Evolutionary conservation across 2,888 invertebrate genomes (phyloP).

Genomic region (Hypomecis atomaria): DNA sequence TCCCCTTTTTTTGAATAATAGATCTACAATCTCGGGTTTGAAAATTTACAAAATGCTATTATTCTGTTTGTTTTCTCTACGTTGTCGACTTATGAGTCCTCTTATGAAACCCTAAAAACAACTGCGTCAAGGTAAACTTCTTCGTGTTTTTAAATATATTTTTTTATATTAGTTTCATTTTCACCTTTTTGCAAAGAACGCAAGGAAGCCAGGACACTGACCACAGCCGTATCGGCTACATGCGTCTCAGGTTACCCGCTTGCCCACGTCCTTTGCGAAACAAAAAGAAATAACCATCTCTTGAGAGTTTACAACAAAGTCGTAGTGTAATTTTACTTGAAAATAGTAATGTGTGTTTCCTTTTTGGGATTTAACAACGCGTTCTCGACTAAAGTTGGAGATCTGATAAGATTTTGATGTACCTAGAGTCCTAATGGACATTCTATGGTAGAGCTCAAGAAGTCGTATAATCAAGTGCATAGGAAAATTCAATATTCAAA

Average conservation of each 20-base stretch:
- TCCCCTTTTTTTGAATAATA: too few species aligned
- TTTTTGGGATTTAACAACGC: background rate
- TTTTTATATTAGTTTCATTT: slow-evolving; percentile 20
- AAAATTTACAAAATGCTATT: too few species aligned
- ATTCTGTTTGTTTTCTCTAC: too few species aligned
- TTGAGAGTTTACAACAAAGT: slow-evolving; percentile 11
- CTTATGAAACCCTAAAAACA: too few species aligned
- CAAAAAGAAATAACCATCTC: background rate
- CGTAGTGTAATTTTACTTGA: background rate
- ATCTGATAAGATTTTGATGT: background rate
- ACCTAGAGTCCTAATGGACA: too few species aligned
- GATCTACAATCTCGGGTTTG: too few species aligned
- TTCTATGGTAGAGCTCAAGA: too few species aligned
- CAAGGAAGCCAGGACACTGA: slow-evolving; percentile 31
- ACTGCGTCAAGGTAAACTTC: background rate
- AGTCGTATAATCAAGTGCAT: too few species aligned
- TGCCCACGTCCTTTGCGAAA: slow-evolving; percentile 7
- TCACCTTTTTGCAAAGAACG: slow-evolving; percentile 23
- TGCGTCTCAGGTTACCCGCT: slow-evolving; percentile 24
- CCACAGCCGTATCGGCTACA: slow-evolving; percentile 17
- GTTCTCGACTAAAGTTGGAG: too few species aligned
- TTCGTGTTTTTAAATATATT: background rate
- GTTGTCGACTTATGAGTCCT: too few species aligned
- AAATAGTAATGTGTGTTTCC: background rate
- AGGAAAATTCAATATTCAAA: too few species aligned